Evolutionary conservation across 1,140 invertebrate genomes (phyloP).

Genomic region (Drosophila orosa): DNA sequence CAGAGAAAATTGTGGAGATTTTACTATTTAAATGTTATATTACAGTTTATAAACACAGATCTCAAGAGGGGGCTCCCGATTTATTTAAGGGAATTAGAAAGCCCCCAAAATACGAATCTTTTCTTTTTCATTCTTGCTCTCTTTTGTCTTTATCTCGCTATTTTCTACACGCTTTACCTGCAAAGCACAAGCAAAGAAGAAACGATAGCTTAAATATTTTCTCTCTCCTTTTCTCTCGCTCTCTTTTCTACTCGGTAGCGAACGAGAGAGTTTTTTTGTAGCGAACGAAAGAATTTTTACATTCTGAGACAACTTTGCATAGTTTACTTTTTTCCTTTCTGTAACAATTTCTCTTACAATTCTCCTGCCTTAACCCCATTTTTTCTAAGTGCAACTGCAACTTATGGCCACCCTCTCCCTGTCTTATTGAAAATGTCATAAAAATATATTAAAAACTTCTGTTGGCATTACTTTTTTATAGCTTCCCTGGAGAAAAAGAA

Average conservation of each 20-base stretch:
- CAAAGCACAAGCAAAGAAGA: not conserved
- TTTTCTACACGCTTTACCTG: not conserved
- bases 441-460: constrained; percentile 51
- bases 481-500: constrained; percentile 35
- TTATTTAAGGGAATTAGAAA: no score
- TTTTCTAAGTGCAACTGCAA: not conserved
- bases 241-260: no score
- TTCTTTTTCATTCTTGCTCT: no score
- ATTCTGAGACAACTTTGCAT: no score
- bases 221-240: no score
- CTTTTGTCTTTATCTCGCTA: no score
- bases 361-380: no score
- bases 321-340: not conserved
- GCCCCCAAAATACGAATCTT: no score
- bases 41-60: no score
- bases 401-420: constrained; percentile 21
- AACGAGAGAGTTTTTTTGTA: no score
- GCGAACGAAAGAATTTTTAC: no score
- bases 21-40: not conserved
- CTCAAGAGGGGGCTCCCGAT: not conserved
- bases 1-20: not conserved
- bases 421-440: constrained; percentile 52
- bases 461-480: constrained; percentile 53
- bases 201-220: not conserved
- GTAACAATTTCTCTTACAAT: not conserved